Evolutionary conservation across 2,113 vertebrate species (phyloP).

Genomic region (Otis tarda): DNA sequence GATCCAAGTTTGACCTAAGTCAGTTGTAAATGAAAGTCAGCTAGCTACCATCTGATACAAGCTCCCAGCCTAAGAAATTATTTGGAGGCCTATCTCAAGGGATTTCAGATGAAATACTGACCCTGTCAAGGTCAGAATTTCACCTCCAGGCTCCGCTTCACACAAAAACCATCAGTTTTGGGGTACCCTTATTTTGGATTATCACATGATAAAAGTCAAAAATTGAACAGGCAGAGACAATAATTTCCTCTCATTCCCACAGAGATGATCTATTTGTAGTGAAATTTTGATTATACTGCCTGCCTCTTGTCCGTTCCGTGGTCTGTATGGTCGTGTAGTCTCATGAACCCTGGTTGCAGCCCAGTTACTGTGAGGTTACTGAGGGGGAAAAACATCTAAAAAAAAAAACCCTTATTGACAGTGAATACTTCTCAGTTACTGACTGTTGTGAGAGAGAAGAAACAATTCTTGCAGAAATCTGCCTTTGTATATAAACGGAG

Average conservation of each 20-base stretch:
- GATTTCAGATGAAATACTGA: slow-evolving; percentile 36
- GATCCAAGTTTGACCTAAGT: slow-evolving; percentile 55
- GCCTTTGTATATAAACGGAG: neutral
- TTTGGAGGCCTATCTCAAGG: slow-evolving; percentile 3
- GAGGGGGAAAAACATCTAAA: neutral
- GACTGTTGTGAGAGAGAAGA: neutral
- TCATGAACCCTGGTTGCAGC: neutral
- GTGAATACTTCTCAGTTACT: neutral
- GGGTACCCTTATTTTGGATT: neutral
- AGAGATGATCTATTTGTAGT: neutral
- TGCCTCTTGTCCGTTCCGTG: neutral
- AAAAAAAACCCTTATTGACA: neutral
- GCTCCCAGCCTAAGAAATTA: neutral
- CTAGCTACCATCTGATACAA: slow-evolving; percentile 48
- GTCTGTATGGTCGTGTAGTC: neutral
- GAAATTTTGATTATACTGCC: neutral
- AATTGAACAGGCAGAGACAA: neutral
- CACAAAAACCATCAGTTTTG: slow-evolving; percentile 4
- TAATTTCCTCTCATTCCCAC: neutral
- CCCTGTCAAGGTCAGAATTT: slow-evolving; percentile 19
- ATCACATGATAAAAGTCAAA: neutral
- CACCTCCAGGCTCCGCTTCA: slow-evolving; percentile 10
- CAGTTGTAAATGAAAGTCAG: slow-evolving; percentile 57
- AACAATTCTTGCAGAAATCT: neutral
- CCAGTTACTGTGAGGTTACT: neutral